Evolutionary conservation across 2,113 vertebrate species (phyloP), one percentile per base, ranked within the genome.

Genomic region (Lycocorax pyrrhopterus): DNA sequence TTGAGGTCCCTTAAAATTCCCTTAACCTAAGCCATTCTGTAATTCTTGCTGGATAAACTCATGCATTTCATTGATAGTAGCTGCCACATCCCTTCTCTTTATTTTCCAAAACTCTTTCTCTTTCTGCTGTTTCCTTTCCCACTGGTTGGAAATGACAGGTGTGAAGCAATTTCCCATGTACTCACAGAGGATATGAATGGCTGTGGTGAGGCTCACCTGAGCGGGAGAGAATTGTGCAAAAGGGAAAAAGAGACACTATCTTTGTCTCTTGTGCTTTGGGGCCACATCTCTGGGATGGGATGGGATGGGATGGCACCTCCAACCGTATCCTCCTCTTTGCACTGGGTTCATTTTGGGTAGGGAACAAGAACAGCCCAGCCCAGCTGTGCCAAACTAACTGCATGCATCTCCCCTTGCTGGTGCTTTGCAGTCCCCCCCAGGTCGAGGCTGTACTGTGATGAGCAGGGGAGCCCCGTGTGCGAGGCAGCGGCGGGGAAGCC

Each of bases 401-500:
- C 35, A 15, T 15, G 19, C 5, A 5, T 92, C 32, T 87, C 15
- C 29, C 71, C 80, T 69, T 86, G 53, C 79, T 37, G 35, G 41
- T 2, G 27, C 27, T 81, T 55, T 92, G 33, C 72, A 97, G 88
- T 32, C 0, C 68, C 78, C 12, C 93, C 94, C 0, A 29, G 56
- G 59, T 49, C n/a, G 30, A 72, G 17, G 12, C 35, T 93, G 67
- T 82, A 16, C 80, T 80, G 87, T 6, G 73, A 87, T 8, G 47
- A 15, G 17, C 73, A 59, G 1, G 82, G 90, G 47, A 69, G 15
- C n/a, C 37, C 67, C 1, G 17, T 94, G 30, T 97, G 96, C 2
- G 5, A 95, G 74, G 77, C 89, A 35, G 83, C 4, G 1, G 85
- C 39, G 3, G 93, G 82, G 64, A 91, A 60, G 84, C 91, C 96